These are phyloP conservation scores for Caenorhabditis wallacei DNA, from an alignment of 2,888 invertebrate species.

Conservation along the genomic window DNA sequence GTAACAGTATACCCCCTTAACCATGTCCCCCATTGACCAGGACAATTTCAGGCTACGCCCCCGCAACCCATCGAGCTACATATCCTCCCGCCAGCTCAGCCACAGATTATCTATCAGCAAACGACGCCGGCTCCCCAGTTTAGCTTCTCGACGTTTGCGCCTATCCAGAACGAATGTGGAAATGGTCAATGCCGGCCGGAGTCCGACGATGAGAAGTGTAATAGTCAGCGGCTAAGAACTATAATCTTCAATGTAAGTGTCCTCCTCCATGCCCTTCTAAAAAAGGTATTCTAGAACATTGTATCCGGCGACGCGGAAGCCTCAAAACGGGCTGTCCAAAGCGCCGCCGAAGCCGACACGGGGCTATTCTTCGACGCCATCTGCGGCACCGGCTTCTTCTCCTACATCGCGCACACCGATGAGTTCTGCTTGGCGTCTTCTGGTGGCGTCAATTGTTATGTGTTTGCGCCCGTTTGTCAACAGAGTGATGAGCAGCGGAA, in stretches of 20 bases:
- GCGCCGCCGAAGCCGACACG: constrained; percentile 77
- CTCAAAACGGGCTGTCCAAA: constrained; percentile 80
- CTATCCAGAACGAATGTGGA: constrained; percentile 15
- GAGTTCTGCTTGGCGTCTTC: constrained; percentile 77
- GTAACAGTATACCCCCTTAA: constrained; percentile 64
- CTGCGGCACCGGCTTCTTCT: constrained; percentile 83
- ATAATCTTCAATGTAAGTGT: constrained; percentile 77
- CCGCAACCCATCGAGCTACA: constrained; percentile 49
- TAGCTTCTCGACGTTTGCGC: constrained; percentile 44
- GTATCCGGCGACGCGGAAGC: constrained; percentile 77
- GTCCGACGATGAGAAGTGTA: constrained; percentile 79
- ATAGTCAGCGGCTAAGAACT: constrained; percentile 74
- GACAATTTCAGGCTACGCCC: constrained; percentile 37
- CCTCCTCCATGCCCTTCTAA: background rate
- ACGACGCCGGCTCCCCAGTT: constrained; percentile 29
- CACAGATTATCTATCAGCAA: constrained; percentile 43
- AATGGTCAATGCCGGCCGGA: constrained; percentile 48
- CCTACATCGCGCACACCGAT: constrained; percentile 82
- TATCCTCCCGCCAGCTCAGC: constrained; percentile 43
- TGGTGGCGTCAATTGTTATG: constrained; percentile 80
- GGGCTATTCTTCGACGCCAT: constrained; percentile 79
- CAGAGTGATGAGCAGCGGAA: constrained; percentile 16
- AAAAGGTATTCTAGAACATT: constrained; percentile 66
- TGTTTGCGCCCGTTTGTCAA: constrained; percentile 75
- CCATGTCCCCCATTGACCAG: background rate